phyloP scores from a whole-genome alignment of 2,113 vertebrate species.

The Megaceryle maxima region DNA sequence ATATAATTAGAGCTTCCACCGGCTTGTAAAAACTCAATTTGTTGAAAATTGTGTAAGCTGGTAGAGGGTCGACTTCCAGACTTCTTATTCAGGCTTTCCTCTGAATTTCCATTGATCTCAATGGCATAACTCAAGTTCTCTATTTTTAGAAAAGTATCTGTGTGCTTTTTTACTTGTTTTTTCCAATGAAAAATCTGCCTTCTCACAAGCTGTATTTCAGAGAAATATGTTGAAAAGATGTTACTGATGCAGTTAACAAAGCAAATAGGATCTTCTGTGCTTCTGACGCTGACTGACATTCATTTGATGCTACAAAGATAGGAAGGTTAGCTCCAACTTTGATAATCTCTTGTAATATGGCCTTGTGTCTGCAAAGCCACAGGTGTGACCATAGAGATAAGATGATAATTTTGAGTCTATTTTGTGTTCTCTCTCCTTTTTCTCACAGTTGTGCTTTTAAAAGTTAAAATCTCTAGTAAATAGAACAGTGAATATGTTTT shows the following conservation, averaged over 20 bases:
- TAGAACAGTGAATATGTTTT: not conserved
- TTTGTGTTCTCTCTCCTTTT: conserved; percentile 7
- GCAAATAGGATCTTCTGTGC: not conserved
- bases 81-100: not conserved
- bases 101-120: conserved; percentile 9
- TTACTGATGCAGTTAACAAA: not conserved
- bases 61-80: conserved; percentile 29
- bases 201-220: not conserved
- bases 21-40: conserved; percentile 37
- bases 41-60: not conserved
- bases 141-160: not conserved
- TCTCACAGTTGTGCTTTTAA: not conserved
- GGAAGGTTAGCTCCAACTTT: not conserved
- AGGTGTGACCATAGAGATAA: conserved; percentile 10
- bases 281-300: conserved; percentile 5
- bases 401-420: not conserved
- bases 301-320: not conserved
- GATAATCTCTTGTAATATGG: conserved; percentile 15
- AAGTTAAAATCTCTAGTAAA: conserved; percentile 25
- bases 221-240: not conserved
- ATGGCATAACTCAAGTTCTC: not conserved
- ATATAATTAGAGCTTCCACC: conserved; percentile 27
- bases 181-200: not conserved
- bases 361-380: conserved; percentile 21
- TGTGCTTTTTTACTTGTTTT: not conserved